A percentile compares a stretch with the other conserved stretches of the same genome.
These are phyloP conservation scores for Simalia tracyae DNA, from an alignment of 2,797 vertebrate species.

Conservation along the genomic window DNA sequence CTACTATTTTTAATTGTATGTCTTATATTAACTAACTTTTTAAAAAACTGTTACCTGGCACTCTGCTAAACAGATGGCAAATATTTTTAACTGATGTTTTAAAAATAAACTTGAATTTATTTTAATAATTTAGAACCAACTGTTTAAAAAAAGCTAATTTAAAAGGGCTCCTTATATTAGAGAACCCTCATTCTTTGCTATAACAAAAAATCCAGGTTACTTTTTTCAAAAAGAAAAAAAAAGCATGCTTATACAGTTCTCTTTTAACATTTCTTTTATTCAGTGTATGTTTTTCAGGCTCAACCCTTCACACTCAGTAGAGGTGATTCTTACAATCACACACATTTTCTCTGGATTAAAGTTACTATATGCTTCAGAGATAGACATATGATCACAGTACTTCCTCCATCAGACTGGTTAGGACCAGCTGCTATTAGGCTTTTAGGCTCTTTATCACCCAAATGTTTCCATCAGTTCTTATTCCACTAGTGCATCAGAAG, in stretches of 20 bases:
- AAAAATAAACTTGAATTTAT: conserved; percentile 39
- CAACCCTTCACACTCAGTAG: not conserved
- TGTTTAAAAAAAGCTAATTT: conserved; percentile 27
- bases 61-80: conserved; percentile 27
- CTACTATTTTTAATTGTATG: conserved; percentile 4
- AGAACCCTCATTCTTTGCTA: not conserved
- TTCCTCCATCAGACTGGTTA: not conserved
- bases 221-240: not conserved
- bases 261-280: conserved; percentile 1
- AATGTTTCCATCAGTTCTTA: not conserved
- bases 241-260: not conserved
- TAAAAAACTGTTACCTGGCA: not conserved
- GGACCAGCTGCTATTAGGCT: not conserved
- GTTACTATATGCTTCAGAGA: not conserved
- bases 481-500: not conserved
- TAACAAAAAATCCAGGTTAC: not conserved
- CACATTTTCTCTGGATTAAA: not conserved
- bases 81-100: conserved; percentile 35
- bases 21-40: conserved; percentile 8
- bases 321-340: not conserved
- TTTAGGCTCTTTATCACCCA: not conserved
- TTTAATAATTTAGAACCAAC: conserved; percentile 16
- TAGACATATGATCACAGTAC: not conserved
- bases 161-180: conserved; percentile 9
- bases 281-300: not conserved